phyloP scores from a whole-genome alignment of 2,797 vertebrate species.

The Discoglossus pictus region DNA sequence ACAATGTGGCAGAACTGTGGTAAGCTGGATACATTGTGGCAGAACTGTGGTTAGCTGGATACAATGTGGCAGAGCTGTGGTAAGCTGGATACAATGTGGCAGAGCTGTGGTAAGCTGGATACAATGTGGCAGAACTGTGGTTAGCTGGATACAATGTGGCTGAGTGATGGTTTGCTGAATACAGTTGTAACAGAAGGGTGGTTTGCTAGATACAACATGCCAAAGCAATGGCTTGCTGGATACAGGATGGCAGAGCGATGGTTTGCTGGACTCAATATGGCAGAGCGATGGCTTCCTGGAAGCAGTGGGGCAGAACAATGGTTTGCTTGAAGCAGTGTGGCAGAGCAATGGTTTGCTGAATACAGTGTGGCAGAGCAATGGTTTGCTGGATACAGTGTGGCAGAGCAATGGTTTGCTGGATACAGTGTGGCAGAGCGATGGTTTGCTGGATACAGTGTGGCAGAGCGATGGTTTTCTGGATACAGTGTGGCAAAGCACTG shows the following conservation, averaged over 20 bases:
- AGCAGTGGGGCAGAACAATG: not conserved
- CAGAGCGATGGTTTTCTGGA: not conserved
- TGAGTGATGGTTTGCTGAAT: constrained; percentile 1
- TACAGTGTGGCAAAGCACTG: not conserved
- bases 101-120: too few species aligned
- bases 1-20: too few species aligned
- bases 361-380: not conserved
- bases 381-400: not conserved
- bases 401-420: not conserved
- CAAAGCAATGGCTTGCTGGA: not conserved
- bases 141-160: too few species aligned
- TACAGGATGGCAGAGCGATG: not conserved
- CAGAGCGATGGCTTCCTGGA: not conserved
- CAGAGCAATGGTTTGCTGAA: not conserved
- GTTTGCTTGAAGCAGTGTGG: not conserved
- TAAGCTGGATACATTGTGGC: too few species aligned
- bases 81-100: too few species aligned
- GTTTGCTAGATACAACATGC: not conserved
- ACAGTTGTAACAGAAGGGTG: not conserved
- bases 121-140: too few species aligned
- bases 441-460: not conserved
- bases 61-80: too few species aligned
- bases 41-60: too few species aligned
- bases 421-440: not conserved
- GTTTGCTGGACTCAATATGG: not conserved